A percentile compares a stretch with the other conserved stretches of the same genome.
Evolutionary conservation across 2,888 invertebrate species (phyloP).

Genomic region (Homarus gammarus): DNA sequence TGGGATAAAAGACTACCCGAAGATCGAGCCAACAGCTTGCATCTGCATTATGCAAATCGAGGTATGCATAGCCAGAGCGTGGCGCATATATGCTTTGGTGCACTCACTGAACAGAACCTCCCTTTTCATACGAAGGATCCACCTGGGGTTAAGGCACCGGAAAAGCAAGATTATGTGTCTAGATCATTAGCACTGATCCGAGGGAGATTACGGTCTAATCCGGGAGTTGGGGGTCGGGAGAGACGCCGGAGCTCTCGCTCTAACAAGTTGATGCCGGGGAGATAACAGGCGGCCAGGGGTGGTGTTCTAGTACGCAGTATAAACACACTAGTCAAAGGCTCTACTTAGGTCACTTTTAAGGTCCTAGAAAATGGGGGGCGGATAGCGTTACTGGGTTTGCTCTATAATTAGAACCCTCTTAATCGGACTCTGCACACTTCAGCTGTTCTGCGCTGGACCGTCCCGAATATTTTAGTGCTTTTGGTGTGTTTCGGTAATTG

Average conservation of each 20-base stretch:
- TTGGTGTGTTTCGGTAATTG: background rate
- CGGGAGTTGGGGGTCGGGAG: background rate
- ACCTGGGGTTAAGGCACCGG: background rate
- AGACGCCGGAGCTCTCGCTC: conserved; percentile 15
- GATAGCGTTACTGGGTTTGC: conserved; percentile 19
- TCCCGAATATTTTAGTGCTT: background rate
- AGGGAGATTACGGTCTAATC: background rate
- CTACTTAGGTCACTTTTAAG: conserved; percentile 45
- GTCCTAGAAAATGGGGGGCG: conserved; percentile 7
- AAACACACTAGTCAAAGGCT: conserved; percentile 42
- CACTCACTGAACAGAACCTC: conserved; percentile 26
- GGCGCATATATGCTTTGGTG: background rate
- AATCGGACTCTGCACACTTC: conserved; percentile 12
- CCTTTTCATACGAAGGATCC: conserved; percentile 23
- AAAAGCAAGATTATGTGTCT: conserved; percentile 27
- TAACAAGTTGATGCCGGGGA: conserved; percentile 17
- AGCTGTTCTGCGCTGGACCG: background rate
- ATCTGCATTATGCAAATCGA: conserved; percentile 61
- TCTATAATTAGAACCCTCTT: conserved; percentile 33
- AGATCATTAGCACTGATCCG: conserved; percentile 35
- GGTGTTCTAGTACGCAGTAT: conserved; percentile 29
- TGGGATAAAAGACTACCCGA: conserved; percentile 40
- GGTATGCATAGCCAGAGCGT: conserved; percentile 38
- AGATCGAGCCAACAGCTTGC: conserved; percentile 46
- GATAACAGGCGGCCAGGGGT: conserved; percentile 49